Evolutionary conservation across 2,113 vertebrate genomes (phyloP).

Genomic region (Ailurus styani): DNA sequence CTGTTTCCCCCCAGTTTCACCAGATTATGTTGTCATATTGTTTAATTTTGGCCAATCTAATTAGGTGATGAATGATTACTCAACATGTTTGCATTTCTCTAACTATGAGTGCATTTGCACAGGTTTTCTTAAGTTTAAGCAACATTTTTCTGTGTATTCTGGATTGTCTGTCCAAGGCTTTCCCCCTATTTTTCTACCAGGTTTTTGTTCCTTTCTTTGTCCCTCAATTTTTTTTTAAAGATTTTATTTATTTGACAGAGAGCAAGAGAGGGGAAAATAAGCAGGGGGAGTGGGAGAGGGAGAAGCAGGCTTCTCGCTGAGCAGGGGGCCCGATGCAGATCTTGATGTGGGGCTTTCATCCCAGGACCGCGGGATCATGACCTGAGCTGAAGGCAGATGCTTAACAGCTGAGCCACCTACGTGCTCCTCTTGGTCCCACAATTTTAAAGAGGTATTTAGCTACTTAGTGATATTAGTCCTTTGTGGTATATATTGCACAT

Average conservation of each 20-base stretch:
- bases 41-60: neutral
- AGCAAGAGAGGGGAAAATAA: too few relatives aligned
- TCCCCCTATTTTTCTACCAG: neutral
- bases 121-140: conserved; percentile 1
- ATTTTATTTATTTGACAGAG: neutral
- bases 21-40: neutral
- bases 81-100: neutral
- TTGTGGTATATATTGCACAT: neutral
- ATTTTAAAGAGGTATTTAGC: neutral
- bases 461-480: neutral
- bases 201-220: neutral
- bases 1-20: neutral
- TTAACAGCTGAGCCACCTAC: too few relatives aligned
- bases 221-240: neutral
- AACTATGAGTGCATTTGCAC: neutral
- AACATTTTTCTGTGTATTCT: neutral
- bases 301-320: neutral
- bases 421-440: neutral
- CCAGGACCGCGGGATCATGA: too few relatives aligned
- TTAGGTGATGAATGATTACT: neutral
- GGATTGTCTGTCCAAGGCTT: neutral
- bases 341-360: too few relatives aligned
- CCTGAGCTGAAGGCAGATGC: too few relatives aligned
- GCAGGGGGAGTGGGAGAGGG: neutral
- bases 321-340: too few relatives aligned